Evolutionary conservation across 1,140 invertebrate genomes (phyloP).

Genomic region (Bombus confusus): DNA sequence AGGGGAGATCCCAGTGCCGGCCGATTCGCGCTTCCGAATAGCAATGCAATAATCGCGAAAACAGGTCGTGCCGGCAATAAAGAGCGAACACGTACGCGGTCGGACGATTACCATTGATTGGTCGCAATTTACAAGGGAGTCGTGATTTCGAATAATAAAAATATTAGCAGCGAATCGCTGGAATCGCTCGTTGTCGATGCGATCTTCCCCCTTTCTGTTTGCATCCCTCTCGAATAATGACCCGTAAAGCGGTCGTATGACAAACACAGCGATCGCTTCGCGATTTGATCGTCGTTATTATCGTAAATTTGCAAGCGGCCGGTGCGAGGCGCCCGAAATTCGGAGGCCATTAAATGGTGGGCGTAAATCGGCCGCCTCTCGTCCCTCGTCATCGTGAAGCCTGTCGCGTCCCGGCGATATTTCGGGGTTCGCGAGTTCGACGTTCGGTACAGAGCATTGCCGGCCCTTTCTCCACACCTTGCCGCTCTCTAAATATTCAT

Average conservation of each 20-base stretch:
- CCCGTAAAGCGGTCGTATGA: conserved; percentile 7
- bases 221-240: not conserved
- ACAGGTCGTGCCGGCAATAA: not conserved
- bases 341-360: not conserved
- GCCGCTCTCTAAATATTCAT: conserved; percentile 65
- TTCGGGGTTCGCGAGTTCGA: not conserved
- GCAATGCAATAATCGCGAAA: not conserved
- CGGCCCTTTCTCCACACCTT: conserved; percentile 42
- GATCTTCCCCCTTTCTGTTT: not conserved
- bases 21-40: not conserved
- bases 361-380: not conserved
- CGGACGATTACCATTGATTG: conserved; percentile 1
- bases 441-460: not conserved
- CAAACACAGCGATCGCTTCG: conserved; percentile 7
- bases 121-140: not conserved
- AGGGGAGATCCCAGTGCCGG: not conserved
- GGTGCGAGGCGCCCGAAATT: not conserved
- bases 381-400: not conserved
- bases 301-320: conserved; percentile 20
- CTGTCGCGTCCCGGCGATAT: conserved; percentile 15
- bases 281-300: conserved; percentile 32
- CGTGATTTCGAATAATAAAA: conserved; percentile 11
- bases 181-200: not conserved
- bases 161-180: not conserved
- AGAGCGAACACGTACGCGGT: not conserved